Evolutionary conservation across 2,888 invertebrate genomes (phyloP), one percentile per base, ranked within the genome.

Genomic region (Choreutis nemorana): DNA sequence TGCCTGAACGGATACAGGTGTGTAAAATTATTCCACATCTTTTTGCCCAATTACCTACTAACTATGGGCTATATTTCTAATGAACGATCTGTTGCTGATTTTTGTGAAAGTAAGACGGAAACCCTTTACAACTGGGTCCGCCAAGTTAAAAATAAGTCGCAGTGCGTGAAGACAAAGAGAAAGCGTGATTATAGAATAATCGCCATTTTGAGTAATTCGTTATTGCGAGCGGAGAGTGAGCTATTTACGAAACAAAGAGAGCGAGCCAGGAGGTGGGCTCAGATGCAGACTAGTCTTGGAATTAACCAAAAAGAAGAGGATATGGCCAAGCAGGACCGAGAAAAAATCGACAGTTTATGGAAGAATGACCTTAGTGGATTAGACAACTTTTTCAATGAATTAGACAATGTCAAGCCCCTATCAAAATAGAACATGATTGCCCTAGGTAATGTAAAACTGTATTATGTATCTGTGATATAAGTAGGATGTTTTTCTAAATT

Each of bases 331-430:
- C 60, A 62, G 49, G 62, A 71, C 29, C 64, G 59, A 35, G 67
- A 73, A 50, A 78, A 72, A 61, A 66, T 78, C 34, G 66, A 75
- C 64, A 61, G 62, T 50, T 43, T 78, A 50, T 80, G 80, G 80
- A 77, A 77, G 67, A 81, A 83, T 54, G 86, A 85, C 61, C 72
- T 86, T 53, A 80, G 79, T 57, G 84, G 84, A 47, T 57, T 87
- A 57, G 83, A 87, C 67, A 77, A 68, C 51, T 87, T 87, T 64
- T 86, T 87, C 79, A 79, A 75, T 44, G 80, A 85, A 61, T 63
- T 87, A 52, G 83, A 82, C 51, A 75, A 71, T 57, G 78, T 85
- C 40, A 85, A 84, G 48, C 81, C 81, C 48, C 70, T 62, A 60
- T 29, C 33, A 26, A 28, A 30, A 46, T 55, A 41, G 57, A 47